Percentiles rank a stretch among this genome's conserved stretches.
phyloP scores from a whole-genome alignment of 2,797 vertebrate genomes.

The Pipistrellus pygmaeus region DNA sequence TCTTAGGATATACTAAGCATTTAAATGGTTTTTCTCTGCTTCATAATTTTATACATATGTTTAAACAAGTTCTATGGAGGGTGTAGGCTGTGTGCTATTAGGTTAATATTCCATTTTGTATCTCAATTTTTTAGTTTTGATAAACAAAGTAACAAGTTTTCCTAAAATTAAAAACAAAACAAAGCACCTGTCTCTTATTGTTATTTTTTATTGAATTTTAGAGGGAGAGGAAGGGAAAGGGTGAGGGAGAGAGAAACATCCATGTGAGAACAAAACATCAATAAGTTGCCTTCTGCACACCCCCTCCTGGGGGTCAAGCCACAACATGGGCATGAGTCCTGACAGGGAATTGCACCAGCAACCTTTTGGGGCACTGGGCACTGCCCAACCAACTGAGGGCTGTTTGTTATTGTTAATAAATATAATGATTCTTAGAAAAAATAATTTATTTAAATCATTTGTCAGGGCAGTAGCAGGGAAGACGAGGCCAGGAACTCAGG shows the following conservation, averaged over 20 bases:
- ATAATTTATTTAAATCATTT: constrained; percentile 22
- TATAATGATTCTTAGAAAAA: not conserved
- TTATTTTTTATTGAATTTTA: not conserved
- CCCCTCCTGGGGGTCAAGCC: not conserved
- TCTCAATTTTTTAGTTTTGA: not conserved
- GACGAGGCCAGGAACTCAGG: not conserved
- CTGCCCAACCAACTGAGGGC: not conserved
- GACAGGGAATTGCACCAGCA: not conserved
- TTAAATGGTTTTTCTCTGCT: constrained; percentile 10
- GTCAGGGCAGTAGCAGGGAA: not conserved
- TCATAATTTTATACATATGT: not conserved
- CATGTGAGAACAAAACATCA: not conserved
- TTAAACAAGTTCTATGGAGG: not conserved
- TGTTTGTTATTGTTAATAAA: not conserved
- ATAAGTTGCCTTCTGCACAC: not conserved
- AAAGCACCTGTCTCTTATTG: not conserved
- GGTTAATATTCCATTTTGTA: constrained; percentile 2
- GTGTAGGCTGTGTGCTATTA: not conserved
- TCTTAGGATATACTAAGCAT: constrained; percentile 28
- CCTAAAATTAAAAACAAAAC: not conserved
- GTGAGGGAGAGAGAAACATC: not conserved
- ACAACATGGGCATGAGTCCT: not conserved
- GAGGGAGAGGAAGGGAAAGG: not conserved
- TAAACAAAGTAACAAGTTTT: constrained; percentile 32
- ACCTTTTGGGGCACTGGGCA: not conserved